Conservation (phyloP, 2,113 vertebrate genomes). For the Mus pahari region DNA sequence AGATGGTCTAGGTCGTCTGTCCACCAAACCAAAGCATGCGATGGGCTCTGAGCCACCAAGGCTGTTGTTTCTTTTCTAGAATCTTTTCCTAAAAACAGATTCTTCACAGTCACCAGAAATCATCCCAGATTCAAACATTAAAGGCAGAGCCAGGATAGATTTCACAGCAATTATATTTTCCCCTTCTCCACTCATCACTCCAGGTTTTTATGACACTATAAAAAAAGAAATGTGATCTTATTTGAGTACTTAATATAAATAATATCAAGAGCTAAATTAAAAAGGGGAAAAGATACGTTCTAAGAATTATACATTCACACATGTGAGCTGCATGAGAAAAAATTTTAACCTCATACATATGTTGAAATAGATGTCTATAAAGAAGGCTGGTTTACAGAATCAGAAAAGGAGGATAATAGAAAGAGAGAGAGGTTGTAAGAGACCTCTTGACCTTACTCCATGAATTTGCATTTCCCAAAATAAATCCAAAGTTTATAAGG, state of each 20-base stretch:
- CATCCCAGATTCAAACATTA: not conserved
- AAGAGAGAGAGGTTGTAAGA: not conserved
- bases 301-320: not conserved
- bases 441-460: not conserved
- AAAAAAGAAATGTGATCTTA: not conserved
- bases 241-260: not conserved
- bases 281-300: not conserved
- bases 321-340: not conserved
- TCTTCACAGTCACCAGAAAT: fast-evolving
- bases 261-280: not conserved
- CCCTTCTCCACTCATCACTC: not conserved
- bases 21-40: not conserved
- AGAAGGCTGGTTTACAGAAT: not conserved
- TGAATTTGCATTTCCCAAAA: not conserved
- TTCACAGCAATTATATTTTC: not conserved
- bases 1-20: not conserved
- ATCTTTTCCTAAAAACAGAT: not conserved
- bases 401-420: not conserved
- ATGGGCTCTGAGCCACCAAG: not conserved
- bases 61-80: not conserved
- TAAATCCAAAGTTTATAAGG: not conserved
- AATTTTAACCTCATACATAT: not conserved
- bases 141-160: too few relatives aligned
- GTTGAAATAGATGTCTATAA: not conserved
- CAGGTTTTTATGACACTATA: not conserved